These are phyloP conservation scores for Panulirus ornatus DNA, from an alignment of 1,140 invertebrate species.

Conservation along the genomic window DNA sequence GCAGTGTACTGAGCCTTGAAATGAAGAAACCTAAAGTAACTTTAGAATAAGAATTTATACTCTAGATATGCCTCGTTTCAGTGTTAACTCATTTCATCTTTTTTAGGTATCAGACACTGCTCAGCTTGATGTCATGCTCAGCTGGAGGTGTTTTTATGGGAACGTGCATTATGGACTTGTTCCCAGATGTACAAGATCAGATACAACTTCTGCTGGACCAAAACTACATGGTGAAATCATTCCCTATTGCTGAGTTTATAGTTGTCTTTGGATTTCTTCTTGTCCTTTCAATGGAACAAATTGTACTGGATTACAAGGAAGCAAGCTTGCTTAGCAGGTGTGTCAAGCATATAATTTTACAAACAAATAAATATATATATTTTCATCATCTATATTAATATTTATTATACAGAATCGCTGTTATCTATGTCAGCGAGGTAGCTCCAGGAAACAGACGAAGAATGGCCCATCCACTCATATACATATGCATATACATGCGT, in stretches of 20 bases:
- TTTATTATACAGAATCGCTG: no score
- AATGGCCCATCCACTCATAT: no score
- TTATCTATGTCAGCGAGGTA: no score
- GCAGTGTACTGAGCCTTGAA: no score
- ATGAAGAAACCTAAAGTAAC: no score
- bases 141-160: conserved; percentile 75
- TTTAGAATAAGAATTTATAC: not conserved
- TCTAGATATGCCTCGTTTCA: not conserved
- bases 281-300: conserved; percentile 62
- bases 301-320: conserved; percentile 64
- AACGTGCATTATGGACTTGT: conserved; percentile 72
- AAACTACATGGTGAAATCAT: conserved; percentile 5
- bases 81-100: not conserved
- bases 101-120: conserved; percentile 57
- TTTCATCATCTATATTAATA: no score
- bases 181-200: conserved; percentile 73
- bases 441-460: no score
- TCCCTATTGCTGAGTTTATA: conserved; percentile 62
- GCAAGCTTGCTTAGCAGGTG: conserved; percentile 39
- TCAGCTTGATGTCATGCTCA: conserved; percentile 72
- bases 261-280: conserved; percentile 66
- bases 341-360: no score
- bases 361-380: no score
- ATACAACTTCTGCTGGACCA: conserved; percentile 61
- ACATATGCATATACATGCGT: no score